Conservation (phyloP, 2,113 vertebrate species). For the Thamnophis sirtalis region DNA sequence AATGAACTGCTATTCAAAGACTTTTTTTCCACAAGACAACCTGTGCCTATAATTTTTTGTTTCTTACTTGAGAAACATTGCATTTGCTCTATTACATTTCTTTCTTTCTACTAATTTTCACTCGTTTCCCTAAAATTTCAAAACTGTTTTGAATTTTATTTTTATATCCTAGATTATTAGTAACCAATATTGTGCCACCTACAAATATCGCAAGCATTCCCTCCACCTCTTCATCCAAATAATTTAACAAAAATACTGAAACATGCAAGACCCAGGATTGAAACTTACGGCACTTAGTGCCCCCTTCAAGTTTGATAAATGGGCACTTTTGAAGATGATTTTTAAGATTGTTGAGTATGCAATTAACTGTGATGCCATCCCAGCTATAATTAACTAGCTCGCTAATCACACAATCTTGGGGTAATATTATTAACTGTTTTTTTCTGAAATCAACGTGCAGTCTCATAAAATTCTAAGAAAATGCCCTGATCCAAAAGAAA, state of each 20-base stretch:
- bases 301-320: background rate
- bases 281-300: background rate
- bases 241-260: background rate
- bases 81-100: background rate
- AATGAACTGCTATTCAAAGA: background rate
- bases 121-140: background rate
- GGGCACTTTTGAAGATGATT: background rate
- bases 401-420: background rate
- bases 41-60: background rate
- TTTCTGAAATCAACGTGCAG: background rate
- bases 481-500: background rate
- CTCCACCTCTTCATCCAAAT: background rate
- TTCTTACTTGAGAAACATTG: background rate
- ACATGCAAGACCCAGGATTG: background rate
- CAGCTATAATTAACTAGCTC: background rate
- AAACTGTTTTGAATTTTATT: background rate
- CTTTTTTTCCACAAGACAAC: background rate
- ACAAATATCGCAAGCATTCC: background rate
- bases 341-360: background rate
- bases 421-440: background rate
- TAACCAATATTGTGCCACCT: background rate
- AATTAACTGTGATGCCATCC: background rate
- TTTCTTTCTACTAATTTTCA: background rate
- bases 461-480: background rate
- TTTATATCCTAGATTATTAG: background rate